phyloP scores from a whole-genome alignment of 2,888 invertebrate species.

The Leucania comma region DNA sequence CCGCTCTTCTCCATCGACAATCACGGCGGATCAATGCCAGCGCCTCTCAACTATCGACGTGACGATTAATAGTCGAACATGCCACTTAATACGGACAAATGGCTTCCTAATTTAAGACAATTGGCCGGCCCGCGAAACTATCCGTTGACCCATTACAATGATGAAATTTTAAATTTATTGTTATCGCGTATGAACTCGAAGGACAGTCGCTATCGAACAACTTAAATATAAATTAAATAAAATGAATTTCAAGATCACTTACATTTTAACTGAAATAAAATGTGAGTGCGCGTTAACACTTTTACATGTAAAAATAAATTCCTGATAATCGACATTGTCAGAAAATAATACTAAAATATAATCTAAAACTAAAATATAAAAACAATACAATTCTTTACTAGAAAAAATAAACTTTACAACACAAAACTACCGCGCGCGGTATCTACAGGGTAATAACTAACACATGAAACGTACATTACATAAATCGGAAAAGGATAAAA shows the following conservation, averaged over 20 bases:
- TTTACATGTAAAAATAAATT: conserved; percentile 33
- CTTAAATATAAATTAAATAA: conserved; percentile 1
- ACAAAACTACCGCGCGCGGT: conserved; percentile 26
- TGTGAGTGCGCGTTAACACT: conserved; percentile 37
- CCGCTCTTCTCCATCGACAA: conserved; percentile 56
- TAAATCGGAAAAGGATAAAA: neutral
- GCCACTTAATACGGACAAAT: conserved; percentile 82
- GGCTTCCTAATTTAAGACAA: conserved; percentile 85
- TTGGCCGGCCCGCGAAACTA: conserved; percentile 77
- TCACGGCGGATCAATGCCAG: conserved; percentile 65
- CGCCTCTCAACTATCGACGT: conserved; percentile 67
- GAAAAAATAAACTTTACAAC: conserved; percentile 7
- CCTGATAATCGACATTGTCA: conserved; percentile 40
- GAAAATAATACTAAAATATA: too few relatives aligned
- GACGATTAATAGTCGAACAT: conserved; percentile 76
- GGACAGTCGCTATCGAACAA: conserved; percentile 28
- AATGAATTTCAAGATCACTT: conserved; percentile 39
- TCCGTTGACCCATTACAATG: conserved; percentile 61
- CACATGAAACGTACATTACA: conserved; percentile 5
- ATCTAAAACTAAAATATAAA: neutral
- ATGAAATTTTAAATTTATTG: conserved; percentile 71
- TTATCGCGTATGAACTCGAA: conserved; percentile 31
- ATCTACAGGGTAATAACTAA: conserved; percentile 26
- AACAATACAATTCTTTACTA: neutral
- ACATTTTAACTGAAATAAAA: conserved; percentile 56